phyloP scores from a whole-genome alignment of 2,888 invertebrate genomes.

The Corythucha ciliata region DNA sequence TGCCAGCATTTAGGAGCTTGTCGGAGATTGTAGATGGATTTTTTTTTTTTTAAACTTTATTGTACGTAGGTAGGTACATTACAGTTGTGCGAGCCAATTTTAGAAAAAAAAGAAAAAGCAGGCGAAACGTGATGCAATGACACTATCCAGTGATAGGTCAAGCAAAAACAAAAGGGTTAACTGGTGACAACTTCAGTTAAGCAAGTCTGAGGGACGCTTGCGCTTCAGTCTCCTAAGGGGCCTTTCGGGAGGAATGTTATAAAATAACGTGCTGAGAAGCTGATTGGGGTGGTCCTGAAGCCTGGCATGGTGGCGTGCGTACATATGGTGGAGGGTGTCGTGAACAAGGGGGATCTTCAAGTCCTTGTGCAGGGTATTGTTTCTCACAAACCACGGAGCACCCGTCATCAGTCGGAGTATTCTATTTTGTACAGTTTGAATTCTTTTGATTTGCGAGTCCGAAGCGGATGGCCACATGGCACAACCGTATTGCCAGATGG shows the following conservation, averaged over 20 bases:
- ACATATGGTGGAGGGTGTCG: neutral
- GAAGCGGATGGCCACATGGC: slow-evolving; percentile 15
- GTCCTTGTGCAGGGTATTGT: neutral
- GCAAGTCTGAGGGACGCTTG: too few relatives aligned
- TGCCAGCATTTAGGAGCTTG: too few relatives aligned
- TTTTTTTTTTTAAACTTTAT: too few relatives aligned
- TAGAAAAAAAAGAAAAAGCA: too few relatives aligned
- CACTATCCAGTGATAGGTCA: too few relatives aligned
- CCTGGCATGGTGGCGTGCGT: neutral
- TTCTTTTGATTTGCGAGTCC: slow-evolving; percentile 13
- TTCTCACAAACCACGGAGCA: slow-evolving; percentile 8
- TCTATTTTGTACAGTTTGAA: slow-evolving; percentile 16
- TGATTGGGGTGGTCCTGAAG: slow-evolving; percentile 7
- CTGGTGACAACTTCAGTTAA: too few relatives aligned
- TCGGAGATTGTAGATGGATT: too few relatives aligned
- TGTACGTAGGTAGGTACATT: too few relatives aligned
- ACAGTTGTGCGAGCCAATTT: too few relatives aligned
- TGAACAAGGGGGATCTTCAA: slow-evolving; percentile 1
- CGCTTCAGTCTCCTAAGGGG: too few relatives aligned
- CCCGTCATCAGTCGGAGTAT: slow-evolving; percentile 5
- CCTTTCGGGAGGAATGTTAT: slow-evolving; percentile 4
- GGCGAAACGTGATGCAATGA: too few relatives aligned
- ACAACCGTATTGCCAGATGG: slow-evolving; percentile 13
- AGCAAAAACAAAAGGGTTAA: too few relatives aligned
- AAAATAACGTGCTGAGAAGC: neutral